Conservation (phyloP, 2,113 vertebrate genomes). For the Phodopus roborovskii region DNA sequence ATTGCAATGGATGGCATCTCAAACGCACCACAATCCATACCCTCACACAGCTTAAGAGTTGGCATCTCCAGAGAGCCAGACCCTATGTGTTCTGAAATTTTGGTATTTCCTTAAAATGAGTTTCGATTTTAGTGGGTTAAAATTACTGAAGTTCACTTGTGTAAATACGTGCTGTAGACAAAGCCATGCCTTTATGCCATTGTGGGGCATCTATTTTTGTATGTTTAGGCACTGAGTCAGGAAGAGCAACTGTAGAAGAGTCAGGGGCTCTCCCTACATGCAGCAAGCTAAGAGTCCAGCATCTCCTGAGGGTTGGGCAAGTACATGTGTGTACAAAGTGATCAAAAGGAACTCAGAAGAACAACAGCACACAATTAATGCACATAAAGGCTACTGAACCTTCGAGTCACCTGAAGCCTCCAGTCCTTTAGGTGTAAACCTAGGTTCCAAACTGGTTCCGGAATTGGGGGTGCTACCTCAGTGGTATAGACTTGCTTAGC, state of each 20-base stretch:
- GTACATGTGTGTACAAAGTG: neutral
- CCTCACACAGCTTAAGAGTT: neutral
- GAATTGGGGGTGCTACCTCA: neutral
- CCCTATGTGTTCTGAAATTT: neutral
- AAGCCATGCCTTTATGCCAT: neutral
- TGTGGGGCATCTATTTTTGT: neutral
- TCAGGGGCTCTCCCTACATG: neutral
- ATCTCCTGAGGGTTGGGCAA: neutral
- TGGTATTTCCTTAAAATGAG: neutral
- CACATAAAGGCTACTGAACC: neutral
- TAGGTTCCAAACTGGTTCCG: neutral
- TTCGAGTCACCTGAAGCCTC: neutral
- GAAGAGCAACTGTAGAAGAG: neutral
- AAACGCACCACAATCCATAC: neutral
- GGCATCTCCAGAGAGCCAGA: neutral
- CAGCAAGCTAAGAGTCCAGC: neutral
- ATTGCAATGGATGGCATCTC: neutral
- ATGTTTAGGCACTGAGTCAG: neutral
- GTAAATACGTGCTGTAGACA: neutral
- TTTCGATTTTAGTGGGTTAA: conserved; percentile 43
- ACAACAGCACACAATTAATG: neutral
- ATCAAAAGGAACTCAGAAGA: neutral
- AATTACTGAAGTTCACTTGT: conserved; percentile 39
- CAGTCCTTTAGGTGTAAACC: neutral
- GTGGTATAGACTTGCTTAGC: neutral